A percentile compares a stretch with the other conserved stretches of the same genome.
Evolutionary conservation across 2,888 invertebrate species (phyloP).

Genomic region (Philaethria dido): DNA sequence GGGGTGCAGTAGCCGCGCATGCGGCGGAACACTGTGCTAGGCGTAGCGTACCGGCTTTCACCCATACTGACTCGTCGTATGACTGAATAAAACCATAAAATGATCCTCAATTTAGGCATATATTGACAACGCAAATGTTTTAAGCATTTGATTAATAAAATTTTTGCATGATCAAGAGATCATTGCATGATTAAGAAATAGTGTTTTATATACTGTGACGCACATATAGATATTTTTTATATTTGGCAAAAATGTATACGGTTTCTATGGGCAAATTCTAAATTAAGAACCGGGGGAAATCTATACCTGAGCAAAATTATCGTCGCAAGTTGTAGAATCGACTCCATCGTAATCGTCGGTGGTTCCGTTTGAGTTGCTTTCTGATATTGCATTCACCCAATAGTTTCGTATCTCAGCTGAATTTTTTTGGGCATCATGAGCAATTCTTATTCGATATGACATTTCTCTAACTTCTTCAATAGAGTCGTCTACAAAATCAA

Average conservation of each 20-base stretch:
- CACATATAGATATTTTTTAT: too few species aligned
- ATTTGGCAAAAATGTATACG: too few species aligned
- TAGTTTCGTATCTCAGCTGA: conserved; percentile 60
- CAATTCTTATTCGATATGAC: conserved; percentile 61
- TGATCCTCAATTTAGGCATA: conserved; percentile 30
- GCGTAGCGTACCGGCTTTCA: conserved; percentile 58
- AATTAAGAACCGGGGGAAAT: too few species aligned
- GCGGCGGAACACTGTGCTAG: conserved; percentile 82
- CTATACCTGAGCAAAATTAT: conserved; percentile 62
- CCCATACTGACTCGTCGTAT: conserved; percentile 54
- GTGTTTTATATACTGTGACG: too few species aligned
- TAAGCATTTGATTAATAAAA: too few species aligned
- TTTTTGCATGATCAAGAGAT: too few species aligned
- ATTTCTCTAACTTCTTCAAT: conserved; percentile 53
- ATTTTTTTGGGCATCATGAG: conserved; percentile 60
- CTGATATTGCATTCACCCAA: conserved; percentile 64
- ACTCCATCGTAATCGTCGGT: conserved; percentile 58
- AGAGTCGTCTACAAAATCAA: conserved; percentile 62
- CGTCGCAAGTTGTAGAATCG: conserved; percentile 63
- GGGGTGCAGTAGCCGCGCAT: conserved; percentile 84
- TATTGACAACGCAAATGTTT: too few species aligned
- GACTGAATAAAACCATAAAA: conserved; percentile 45
- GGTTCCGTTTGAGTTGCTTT: conserved; percentile 51
- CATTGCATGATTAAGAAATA: too few species aligned
- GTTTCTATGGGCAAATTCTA: too few species aligned